phyloP scores from a whole-genome alignment of 1,140 invertebrate species.

The Camponotus pennsylvanicus region DNA sequence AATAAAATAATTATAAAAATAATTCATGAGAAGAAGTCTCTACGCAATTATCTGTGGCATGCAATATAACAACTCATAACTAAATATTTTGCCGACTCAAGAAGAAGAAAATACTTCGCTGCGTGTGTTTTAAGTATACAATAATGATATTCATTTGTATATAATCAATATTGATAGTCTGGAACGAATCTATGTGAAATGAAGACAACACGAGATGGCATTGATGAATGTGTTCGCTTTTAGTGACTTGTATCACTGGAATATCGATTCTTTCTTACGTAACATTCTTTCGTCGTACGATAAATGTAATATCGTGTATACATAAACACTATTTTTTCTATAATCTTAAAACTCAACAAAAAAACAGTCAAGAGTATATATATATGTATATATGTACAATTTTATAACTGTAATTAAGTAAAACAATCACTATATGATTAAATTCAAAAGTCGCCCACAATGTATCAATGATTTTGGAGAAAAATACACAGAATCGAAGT shows the following conservation, averaged over 20 bases:
- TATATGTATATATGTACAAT: background rate
- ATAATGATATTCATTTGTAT: conserved; percentile 12
- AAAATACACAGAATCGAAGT: background rate
- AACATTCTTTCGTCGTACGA: background rate
- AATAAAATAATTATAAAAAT: conserved; percentile 20
- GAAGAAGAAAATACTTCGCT: background rate
- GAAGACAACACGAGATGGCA: background rate
- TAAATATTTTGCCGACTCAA: background rate
- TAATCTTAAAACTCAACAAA: background rate
- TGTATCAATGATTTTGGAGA: background rate
- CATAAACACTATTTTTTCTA: background rate
- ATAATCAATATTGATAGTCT: conserved; percentile 7
- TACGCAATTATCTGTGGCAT: background rate
- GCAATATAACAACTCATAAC: background rate
- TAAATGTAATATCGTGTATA: background rate
- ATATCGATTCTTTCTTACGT: conserved; percentile 3
- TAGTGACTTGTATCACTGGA: background rate
- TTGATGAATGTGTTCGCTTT: conserved; percentile 3
- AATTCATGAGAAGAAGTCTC: background rate
- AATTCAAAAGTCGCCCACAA: background rate
- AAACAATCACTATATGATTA: background rate
- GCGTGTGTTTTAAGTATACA: background rate
- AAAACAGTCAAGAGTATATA: background rate
- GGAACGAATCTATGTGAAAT: background rate
- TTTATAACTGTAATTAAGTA: background rate